These are phyloP conservation scores for Phodopus roborovskii DNA, from an alignment of 2,113 vertebrate genomes.

Conservation along the genomic window DNA sequence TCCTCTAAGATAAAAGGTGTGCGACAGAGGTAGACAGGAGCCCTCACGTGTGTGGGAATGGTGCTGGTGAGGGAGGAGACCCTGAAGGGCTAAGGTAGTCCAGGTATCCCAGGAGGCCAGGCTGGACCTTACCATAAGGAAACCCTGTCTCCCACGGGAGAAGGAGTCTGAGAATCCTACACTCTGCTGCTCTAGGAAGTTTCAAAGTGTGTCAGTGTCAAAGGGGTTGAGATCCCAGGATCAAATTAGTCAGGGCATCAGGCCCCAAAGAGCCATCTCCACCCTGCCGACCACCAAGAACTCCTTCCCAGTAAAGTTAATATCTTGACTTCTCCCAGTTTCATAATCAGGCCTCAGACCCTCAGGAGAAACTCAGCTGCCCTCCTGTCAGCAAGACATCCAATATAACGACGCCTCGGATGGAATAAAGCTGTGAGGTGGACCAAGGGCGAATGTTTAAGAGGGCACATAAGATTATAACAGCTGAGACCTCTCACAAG, in stretches of 20 bases:
- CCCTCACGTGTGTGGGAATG: rapidly evolving
- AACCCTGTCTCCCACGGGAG: neutral
- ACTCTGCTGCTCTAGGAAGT: neutral
- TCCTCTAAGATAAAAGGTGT: neutral
- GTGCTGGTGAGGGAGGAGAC: neutral
- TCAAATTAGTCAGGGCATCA: neutral
- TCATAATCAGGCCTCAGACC: conserved; percentile 85
- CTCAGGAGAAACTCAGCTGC: conserved; percentile 77
- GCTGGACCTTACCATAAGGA: neutral
- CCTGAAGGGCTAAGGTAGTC: neutral
- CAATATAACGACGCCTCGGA: conserved; percentile 86
- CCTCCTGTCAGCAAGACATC: conserved; percentile 84
- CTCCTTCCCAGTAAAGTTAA: conserved; percentile 81
- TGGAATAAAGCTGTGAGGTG: conserved; percentile 84
- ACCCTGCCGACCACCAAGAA: too few relatives aligned
- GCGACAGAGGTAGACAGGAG: neutral
- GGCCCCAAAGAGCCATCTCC: neutral
- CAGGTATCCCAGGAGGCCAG: neutral
- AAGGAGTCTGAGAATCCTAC: rapidly evolving
- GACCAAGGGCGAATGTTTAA: conserved; percentile 85
- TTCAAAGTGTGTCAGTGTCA: neutral
- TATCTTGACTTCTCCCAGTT: conserved; percentile 82
- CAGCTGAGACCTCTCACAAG: conserved; percentile 79
- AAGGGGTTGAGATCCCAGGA: neutral
- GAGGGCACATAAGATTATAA: conserved; percentile 83